Percentiles rank a stretch among this genome's conserved stretches.
Conservation (phyloP, 2,113 vertebrate species). For the Zosterops hypoxanthus region DNA sequence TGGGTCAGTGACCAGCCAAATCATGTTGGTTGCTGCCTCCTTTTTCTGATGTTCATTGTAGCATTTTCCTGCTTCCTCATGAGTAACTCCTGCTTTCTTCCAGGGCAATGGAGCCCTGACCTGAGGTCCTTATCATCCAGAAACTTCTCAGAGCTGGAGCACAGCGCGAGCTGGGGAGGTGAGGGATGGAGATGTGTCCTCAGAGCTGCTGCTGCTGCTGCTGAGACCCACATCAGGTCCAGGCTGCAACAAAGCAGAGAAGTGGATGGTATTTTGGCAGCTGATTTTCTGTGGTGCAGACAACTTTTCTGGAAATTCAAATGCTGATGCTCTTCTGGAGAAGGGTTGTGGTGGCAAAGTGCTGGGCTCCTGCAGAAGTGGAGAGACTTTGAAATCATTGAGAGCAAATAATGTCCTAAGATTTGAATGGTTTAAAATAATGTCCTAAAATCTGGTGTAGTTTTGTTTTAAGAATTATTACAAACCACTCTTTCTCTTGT, state of each 20-base stretch:
- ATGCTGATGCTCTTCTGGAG: not conserved
- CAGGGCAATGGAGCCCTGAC: not conserved
- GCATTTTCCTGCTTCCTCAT: not conserved
- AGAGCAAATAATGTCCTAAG: not conserved
- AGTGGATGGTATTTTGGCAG: not conserved
- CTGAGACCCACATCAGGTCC: not conserved
- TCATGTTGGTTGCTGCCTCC: not conserved
- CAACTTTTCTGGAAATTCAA: not conserved
- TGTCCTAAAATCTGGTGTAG: not conserved
- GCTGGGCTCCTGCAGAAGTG: not conserved
- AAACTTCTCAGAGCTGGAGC: not conserved
- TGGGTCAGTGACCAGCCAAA: not conserved
- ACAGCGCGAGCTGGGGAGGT: accelerated
- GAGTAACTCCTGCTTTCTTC: not conserved
- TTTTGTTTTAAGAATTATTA: not conserved
- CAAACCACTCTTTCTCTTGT: not conserved
- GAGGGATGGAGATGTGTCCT: not conserved
- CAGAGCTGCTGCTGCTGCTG: not conserved
- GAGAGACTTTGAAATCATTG: not conserved
- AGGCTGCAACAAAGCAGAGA: not conserved
- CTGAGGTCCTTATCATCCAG: not conserved
- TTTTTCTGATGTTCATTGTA: not conserved
- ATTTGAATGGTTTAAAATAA: not conserved
- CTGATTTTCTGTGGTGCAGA: not conserved
- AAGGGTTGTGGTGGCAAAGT: not conserved